Percentiles rank a stretch among this genome's conserved stretches.
These are phyloP conservation scores for Drosophila novamexicana DNA, from an alignment of 1,140 invertebrate species.

Conservation along the genomic window DNA sequence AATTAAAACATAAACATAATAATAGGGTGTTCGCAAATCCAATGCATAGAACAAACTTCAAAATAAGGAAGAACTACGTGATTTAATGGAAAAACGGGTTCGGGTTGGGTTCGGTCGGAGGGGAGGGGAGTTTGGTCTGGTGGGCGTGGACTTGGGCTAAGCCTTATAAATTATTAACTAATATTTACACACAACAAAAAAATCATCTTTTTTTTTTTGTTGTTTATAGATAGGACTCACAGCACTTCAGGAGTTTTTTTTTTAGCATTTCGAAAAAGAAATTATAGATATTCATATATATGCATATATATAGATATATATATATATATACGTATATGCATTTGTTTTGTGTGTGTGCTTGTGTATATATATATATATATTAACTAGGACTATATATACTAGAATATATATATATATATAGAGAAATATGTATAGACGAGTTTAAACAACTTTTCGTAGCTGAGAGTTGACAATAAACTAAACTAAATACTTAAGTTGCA, in stretches of 20 bases:
- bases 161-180: slow-evolving; percentile 55
- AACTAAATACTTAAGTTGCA: slow-evolving; percentile 76
- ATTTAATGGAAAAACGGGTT: slow-evolving; percentile 48
- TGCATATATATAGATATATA: slow-evolving; percentile 26
- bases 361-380: slow-evolving; percentile 4
- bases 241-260: slow-evolving; percentile 75
- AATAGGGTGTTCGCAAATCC: slow-evolving; percentile 15
- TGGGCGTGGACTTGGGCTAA: slow-evolving; percentile 56
- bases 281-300: slow-evolving; percentile 26
- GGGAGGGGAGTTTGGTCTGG: background rate
- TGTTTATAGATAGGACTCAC: slow-evolving; percentile 70
- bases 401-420: slow-evolving; percentile 25
- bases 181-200: slow-evolving; percentile 27
- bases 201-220: slow-evolving; percentile 22
- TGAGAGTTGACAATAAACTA: slow-evolving; percentile 52
- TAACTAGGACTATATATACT: slow-evolving; percentile 16
- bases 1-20: slow-evolving; percentile 60
- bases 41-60: slow-evolving; percentile 47
- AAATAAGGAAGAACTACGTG: slow-evolving; percentile 78
- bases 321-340: slow-evolving; percentile 34
- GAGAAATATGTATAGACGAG: slow-evolving; percentile 37
- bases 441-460: slow-evolving; percentile 38
- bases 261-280: slow-evolving; percentile 58
- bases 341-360: slow-evolving; percentile 30
- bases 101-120: slow-evolving; percentile 3